Evolutionary conservation across 2,888 invertebrate species (phyloP).

Genomic region (Anoplius nigerrimus): DNA sequence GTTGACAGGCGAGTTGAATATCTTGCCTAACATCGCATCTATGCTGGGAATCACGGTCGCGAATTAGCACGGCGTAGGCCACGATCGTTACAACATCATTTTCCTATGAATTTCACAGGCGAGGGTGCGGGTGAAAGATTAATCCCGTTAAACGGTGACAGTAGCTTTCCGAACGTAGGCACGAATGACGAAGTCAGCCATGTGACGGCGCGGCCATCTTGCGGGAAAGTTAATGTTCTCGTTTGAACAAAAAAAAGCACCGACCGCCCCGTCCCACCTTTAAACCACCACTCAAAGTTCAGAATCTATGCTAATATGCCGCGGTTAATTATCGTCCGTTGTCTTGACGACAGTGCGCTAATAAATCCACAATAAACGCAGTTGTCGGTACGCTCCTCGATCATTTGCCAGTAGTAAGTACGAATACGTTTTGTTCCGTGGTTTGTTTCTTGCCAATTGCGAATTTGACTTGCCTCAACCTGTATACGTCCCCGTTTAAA

Average conservation of each 20-base stretch:
- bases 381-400: no score
- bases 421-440: no score
- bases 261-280: no score
- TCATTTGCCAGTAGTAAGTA: no score
- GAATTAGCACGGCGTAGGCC: neutral
- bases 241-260: neutral
- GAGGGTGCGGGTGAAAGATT: neutral
- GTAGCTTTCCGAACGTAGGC: constrained; percentile 4
- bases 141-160: neutral
- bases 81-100: constrained; percentile 3
- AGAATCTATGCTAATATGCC: no score
- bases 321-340: no score
- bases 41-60: neutral
- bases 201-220: constrained; percentile 8
- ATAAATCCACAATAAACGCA: no score
- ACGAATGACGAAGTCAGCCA: constrained; percentile 3
- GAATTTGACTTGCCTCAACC: no score
- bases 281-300: no score
- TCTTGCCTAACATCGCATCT: neutral
- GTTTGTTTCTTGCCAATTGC: no score
- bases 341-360: no score
- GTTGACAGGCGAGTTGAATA: constrained; percentile 33
- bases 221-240: constrained; percentile 3
- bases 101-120: neutral
- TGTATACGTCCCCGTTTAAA: no score